Evolutionary conservation across 2,797 vertebrate species (phyloP).

Genomic region (Enteromius afrohamiltoni): DNA sequence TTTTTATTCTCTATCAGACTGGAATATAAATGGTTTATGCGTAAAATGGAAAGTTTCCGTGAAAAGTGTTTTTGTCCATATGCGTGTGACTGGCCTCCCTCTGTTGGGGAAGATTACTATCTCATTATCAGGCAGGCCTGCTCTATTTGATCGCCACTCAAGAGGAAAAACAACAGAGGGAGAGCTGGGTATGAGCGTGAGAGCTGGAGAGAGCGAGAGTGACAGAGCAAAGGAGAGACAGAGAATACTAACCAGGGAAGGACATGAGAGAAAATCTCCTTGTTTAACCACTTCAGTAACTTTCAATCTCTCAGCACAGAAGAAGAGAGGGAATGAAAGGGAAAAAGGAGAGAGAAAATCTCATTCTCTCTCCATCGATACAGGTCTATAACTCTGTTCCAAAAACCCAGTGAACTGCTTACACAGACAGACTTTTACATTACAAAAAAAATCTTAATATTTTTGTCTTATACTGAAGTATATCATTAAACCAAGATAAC

Average conservation of each 20-base stretch:
- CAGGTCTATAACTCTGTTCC: not conserved
- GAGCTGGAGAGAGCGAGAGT: constrained; percentile 37
- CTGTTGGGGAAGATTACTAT: constrained; percentile 62
- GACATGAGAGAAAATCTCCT: constrained; percentile 35
- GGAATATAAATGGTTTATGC: constrained; percentile 1
- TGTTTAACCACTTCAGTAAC: constrained; percentile 50
- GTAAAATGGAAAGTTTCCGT: constrained; percentile 18
- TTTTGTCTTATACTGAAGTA: not conserved
- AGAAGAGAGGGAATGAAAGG: constrained; percentile 20
- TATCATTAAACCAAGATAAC: not conserved
- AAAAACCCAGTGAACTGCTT: not conserved
- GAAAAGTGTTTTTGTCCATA: constrained; percentile 36
- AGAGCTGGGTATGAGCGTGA: constrained; percentile 26
- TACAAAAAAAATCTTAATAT: not conserved
- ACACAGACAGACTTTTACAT: not conserved
- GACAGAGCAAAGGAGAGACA: constrained; percentile 39
- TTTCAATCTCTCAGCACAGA: constrained; percentile 29
- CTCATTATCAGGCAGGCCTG: constrained; percentile 66
- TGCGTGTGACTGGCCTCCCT: constrained; percentile 48
- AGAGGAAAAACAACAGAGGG: constrained; percentile 52
- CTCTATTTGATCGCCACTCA: constrained; percentile 70
- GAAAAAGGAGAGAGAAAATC: constrained; percentile 29
- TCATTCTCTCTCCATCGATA: constrained; percentile 5
- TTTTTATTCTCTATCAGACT: not conserved
- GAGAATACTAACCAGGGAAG: constrained; percentile 48